Evolutionary conservation across 2,113 vertebrate species (phyloP).

Genomic region (Bathybates hornii): DNA sequence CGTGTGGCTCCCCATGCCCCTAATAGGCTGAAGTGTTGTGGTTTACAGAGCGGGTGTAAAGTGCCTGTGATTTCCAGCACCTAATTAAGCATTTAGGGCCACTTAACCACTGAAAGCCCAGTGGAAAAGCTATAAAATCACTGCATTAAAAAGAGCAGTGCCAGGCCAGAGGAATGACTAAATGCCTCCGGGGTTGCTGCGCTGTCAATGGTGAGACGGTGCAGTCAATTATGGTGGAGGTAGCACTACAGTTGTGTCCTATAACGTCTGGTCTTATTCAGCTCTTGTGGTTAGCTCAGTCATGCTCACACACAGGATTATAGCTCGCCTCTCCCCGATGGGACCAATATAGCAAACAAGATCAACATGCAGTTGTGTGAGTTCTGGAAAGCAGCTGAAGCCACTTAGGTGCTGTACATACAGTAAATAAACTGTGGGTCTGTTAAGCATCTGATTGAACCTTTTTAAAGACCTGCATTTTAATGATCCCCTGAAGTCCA

Average conservation of each 20-base stretch:
- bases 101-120: constrained; percentile 60
- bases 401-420: background rate
- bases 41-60: constrained; percentile 70
- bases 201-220: background rate
- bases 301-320: constrained; percentile 49
- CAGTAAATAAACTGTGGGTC: background rate
- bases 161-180: constrained; percentile 29
- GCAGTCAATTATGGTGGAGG: background rate
- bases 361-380: constrained; percentile 34
- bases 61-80: constrained; percentile 73
- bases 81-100: constrained; percentile 69
- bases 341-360: constrained; percentile 44
- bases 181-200: constrained; percentile 4
- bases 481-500: background rate
- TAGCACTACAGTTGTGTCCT: background rate
- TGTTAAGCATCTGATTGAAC: background rate
- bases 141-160: constrained; percentile 31
- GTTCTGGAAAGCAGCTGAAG: constrained; percentile 19
- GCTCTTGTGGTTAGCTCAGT: constrained; percentile 38
- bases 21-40: constrained; percentile 66
- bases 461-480: background rate
- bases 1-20: constrained; percentile 54
- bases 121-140: constrained; percentile 57
- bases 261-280: constrained; percentile 27
- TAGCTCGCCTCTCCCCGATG: constrained; percentile 17